phyloP scores from a whole-genome alignment of 2,797 vertebrate species.

The Enteromius viviparus region DNA sequence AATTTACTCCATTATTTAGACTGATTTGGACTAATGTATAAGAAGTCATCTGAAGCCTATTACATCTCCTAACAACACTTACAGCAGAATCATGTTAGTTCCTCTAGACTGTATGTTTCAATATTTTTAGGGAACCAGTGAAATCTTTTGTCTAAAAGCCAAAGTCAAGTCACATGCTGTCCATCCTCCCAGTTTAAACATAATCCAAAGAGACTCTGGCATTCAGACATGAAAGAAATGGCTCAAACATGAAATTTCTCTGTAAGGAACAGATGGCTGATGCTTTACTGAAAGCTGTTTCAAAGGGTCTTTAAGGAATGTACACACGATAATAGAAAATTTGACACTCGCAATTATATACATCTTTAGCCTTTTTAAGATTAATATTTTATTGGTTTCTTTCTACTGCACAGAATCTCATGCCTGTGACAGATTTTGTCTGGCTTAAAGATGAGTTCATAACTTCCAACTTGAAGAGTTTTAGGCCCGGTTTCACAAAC shows the following conservation, averaged over 20 bases:
- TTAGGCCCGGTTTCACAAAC: too few relatives aligned
- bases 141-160: not conserved
- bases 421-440: not conserved
- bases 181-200: not conserved
- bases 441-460: not conserved
- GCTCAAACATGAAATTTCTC: not conserved
- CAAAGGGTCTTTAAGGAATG: not conserved
- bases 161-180: not conserved
- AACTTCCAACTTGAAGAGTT: not conserved
- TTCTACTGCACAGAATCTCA: not conserved
- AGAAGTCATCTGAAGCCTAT: not conserved
- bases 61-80: not conserved
- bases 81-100: not conserved
- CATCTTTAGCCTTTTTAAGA: not conserved
- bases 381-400: not conserved
- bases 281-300: constrained; percentile 10
- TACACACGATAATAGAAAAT: not conserved
- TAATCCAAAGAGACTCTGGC: constrained; percentile 19
- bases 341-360: not conserved
- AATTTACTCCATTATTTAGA: not conserved
- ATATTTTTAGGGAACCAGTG: not conserved
- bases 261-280: constrained; percentile 7
- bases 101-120: not conserved
- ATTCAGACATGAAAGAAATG: constrained; percentile 13
- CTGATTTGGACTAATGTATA: not conserved